Evolutionary conservation across 2,113 vertebrate genomes (phyloP).

Genomic region (Sus scrofa): DNA sequence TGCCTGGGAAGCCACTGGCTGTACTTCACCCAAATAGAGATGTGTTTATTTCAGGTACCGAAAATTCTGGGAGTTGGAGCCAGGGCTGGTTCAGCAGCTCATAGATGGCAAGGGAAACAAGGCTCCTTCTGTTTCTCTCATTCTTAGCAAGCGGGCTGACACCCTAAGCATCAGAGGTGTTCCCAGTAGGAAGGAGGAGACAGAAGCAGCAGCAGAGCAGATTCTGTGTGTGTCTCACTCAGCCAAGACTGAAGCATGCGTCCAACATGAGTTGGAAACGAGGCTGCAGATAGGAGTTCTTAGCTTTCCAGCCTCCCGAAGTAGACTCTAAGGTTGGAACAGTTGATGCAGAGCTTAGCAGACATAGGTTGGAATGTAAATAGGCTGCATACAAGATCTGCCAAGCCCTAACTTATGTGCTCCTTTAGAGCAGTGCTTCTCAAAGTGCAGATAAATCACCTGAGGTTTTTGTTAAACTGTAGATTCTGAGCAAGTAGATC

Average conservation of each 20-base stretch:
- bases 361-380: neutral
- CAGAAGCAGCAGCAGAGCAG: neutral
- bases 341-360: neutral
- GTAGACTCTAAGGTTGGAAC: neutral
- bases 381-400: neutral
- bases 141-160: neutral
- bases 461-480: neutral
- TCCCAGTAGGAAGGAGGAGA: neutral
- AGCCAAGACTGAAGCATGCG: neutral
- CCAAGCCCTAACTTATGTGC: neutral
- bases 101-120: neutral
- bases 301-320: neutral
- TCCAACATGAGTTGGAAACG: neutral
- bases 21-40: neutral
- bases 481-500: neutral
- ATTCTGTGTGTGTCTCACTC: neutral
- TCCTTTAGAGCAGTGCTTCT: neutral
- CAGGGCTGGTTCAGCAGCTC: neutral
- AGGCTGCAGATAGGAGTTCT: neutral
- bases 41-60: slow-evolving; percentile 8
- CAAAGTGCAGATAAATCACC: neutral
- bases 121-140: neutral
- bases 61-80: neutral
- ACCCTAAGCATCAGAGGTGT: neutral
- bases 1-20: neutral